Evolutionary conservation across 2,888 invertebrate genomes (phyloP).

Genomic region (Arctia plantaginis): DNA sequence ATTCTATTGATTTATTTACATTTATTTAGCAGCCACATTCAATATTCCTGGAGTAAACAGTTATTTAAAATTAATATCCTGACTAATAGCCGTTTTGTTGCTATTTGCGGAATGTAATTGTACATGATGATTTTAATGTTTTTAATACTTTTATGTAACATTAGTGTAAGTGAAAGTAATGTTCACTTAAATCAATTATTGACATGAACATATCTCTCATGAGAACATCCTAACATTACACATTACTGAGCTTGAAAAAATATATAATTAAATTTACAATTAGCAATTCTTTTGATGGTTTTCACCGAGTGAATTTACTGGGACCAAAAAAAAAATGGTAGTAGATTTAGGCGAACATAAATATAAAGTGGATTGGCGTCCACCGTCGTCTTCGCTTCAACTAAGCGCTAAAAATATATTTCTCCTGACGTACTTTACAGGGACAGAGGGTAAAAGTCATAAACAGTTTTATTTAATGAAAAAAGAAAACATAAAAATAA

Average conservation of each 20-base stretch:
- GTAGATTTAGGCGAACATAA: background rate
- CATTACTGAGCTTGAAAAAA: background rate
- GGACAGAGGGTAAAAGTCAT: too few relatives aligned
- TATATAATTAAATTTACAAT: background rate
- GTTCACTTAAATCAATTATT: constrained; percentile 31
- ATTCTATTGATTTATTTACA: background rate
- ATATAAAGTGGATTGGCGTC: background rate
- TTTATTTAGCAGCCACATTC: background rate
- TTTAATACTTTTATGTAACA: constrained; percentile 20
- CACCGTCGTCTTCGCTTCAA: background rate
- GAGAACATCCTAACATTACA: constrained; percentile 10
- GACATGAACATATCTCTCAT: constrained; percentile 7
- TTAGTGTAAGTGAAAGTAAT: constrained; percentile 34
- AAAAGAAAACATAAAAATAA: too few relatives aligned
- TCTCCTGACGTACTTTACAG: too few relatives aligned
- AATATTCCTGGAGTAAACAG: background rate
- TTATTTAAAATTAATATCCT: background rate
- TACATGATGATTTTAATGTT: background rate
- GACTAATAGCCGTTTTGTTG: background rate
- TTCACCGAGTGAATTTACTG: background rate
- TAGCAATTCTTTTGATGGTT: background rate
- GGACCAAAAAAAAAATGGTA: background rate
- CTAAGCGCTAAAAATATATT: background rate
- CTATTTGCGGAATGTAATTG: background rate
- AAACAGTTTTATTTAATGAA: too few relatives aligned